Evolutionary conservation across 2,797 vertebrate species (phyloP), one percentile per base, ranked within the genome.

Genomic region (Denticeps clupeoides): DNA sequence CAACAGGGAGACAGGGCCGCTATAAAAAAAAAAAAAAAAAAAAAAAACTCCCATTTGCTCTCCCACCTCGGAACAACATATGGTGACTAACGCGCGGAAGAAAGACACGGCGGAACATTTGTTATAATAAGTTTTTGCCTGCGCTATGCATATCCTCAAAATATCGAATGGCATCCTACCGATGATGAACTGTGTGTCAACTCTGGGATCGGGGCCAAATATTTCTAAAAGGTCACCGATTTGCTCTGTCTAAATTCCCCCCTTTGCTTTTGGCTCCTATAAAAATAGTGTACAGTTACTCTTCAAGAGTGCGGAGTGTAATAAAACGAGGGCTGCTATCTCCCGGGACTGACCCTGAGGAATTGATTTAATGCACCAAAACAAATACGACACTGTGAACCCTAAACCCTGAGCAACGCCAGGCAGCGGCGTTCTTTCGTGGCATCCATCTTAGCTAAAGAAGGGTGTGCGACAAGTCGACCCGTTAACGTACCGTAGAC

Each of bases 141-240:
- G 46, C 46, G 57, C 41, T 68, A 55, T 47, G 47, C 51, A 38
- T 45, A 58, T 71, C 67, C 47, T 63, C 42, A 63, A 65, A 66
- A 67, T 65, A 68, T 73, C 58, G 60, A 48, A 65, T 62, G 26
- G 40, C 48, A 49, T 62, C 56, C 38, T 48, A 62, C 70, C 44
- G 43, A 69, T 57, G 56, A 47, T 61, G 55, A 74, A 63, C 60
- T 62, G 52, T 15, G 38, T 38, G 49, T 62, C 51, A 55, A 69
- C 65, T 53, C 46, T 31, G 47, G 52, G 61, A 73, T 4, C 12
- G 62, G 42, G 60, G 62, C 45, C 56, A 71, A 69, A 67, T 51
- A 41, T 65, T 73, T 76, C 44, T 62, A 55, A 70, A 76, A 80
- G 67, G 74, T 74, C 78, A 80, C 62, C 54, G 42, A 70, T 71